Evolutionary conservation across 2,113 vertebrate genomes (phyloP).

Genomic region (Myiopsitta monachus): DNA sequence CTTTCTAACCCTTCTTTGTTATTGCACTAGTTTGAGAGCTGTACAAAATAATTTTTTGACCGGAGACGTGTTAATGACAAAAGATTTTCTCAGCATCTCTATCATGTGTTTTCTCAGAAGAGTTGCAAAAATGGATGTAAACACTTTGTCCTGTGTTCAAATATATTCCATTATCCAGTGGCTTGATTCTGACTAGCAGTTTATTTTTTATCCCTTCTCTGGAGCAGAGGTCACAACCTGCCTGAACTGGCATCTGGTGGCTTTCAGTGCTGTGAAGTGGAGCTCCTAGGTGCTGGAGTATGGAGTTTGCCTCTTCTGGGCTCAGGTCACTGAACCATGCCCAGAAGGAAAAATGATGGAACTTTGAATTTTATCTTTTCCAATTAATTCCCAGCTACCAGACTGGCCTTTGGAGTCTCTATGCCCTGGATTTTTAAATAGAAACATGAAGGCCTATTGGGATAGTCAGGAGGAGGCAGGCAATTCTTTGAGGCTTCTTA

Average conservation of each 20-base stretch:
- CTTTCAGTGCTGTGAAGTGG: neutral
- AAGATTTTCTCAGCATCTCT: neutral
- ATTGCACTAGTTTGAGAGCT: neutral
- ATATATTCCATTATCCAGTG: neutral
- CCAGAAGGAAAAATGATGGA: neutral
- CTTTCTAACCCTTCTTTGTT: neutral
- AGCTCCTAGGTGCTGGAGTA: neutral
- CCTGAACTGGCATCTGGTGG: rapidly evolving
- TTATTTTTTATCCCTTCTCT: neutral
- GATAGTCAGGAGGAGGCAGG: neutral
- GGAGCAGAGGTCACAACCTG: neutral
- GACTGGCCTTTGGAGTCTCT: neutral
- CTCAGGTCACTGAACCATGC: rapidly evolving
- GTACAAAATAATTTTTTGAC: neutral
- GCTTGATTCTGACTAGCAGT: neutral
- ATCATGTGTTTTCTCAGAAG: neutral
- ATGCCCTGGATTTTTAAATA: neutral
- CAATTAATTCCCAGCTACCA: neutral
- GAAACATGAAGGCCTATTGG: neutral
- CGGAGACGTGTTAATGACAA: neutral
- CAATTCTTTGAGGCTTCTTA: neutral
- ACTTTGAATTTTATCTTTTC: neutral
- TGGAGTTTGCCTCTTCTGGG: neutral
- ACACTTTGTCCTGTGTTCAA: neutral
- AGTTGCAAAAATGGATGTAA: neutral